Evolutionary conservation across 2,888 invertebrate species (phyloP).

Genomic region (Leistus spinibarbis): DNA sequence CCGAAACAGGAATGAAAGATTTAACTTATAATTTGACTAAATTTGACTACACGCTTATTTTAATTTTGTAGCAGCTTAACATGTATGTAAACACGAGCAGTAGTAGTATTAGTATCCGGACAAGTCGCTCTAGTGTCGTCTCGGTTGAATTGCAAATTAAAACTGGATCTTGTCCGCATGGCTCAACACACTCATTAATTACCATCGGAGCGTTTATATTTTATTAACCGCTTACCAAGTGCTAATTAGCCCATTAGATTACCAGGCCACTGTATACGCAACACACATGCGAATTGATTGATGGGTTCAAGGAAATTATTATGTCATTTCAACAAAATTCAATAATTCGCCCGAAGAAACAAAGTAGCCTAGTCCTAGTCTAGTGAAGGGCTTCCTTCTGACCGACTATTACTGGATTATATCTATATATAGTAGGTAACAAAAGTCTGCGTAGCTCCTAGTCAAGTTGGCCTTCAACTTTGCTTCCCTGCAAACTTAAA

Average conservation of each 20-base stretch:
- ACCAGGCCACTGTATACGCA: slow-evolving; percentile 5
- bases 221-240: slow-evolving; percentile 31
- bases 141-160: slow-evolving; percentile 19
- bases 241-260: slow-evolving; percentile 27
- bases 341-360: no score
- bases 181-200: slow-evolving; percentile 22
- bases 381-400: no score
- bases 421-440: no score
- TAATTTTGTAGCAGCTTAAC: no score
- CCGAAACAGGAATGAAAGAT: no score
- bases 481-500: slow-evolving; percentile 6
- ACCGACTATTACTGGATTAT: no score
- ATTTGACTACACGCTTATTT: no score
- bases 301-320: no score
- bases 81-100: neutral
- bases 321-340: no score
- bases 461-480: neutral
- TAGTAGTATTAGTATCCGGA: neutral
- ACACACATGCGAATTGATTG: neutral
- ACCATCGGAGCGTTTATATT: slow-evolving; percentile 26
- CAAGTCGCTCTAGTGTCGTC: neutral
- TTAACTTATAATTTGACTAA: no score
- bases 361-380: no score
- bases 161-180: slow-evolving; percentile 28
- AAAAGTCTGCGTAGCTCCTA: no score